Conservation (phyloP, 2,888 invertebrate genomes). For the Drosophila siamana region DNA sequence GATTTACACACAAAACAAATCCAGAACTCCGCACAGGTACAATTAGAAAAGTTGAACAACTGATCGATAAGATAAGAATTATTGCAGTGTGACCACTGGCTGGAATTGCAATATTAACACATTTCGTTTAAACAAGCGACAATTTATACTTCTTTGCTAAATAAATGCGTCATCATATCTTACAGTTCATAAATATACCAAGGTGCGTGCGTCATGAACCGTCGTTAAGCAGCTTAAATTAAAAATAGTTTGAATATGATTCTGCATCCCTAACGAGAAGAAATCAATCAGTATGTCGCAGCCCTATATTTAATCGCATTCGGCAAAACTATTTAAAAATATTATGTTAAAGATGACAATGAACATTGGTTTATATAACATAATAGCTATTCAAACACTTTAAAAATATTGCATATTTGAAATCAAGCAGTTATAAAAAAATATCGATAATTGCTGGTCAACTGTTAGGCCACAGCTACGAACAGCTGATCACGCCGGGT, state of each 20-base stretch:
- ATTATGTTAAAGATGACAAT: too few species aligned
- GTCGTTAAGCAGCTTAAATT: background rate
- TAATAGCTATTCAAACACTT: background rate
- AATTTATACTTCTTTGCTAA: background rate
- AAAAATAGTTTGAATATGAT: background rate
- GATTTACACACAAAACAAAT: background rate
- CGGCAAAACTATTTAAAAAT: background rate
- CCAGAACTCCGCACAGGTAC: background rate
- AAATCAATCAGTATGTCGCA: background rate
- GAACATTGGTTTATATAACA: too few species aligned
- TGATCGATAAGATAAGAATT: background rate
- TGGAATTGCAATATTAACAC: background rate
- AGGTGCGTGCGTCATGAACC: background rate
- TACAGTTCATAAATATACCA: background rate
- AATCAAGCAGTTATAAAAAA: background rate
- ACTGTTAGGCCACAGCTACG: constrained; percentile 45
- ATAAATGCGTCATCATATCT: background rate
- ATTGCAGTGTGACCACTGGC: background rate
- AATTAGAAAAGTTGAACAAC: background rate
- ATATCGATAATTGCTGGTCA: constrained; percentile 13
- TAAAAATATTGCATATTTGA: background rate
- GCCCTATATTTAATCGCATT: background rate
- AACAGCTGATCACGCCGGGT: constrained; percentile 37
- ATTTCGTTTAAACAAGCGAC: background rate
- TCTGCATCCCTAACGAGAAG: background rate